These are phyloP conservation scores for Procapra przewalskii DNA, from an alignment of 2,113 vertebrate species.

Conservation along the genomic window DNA sequence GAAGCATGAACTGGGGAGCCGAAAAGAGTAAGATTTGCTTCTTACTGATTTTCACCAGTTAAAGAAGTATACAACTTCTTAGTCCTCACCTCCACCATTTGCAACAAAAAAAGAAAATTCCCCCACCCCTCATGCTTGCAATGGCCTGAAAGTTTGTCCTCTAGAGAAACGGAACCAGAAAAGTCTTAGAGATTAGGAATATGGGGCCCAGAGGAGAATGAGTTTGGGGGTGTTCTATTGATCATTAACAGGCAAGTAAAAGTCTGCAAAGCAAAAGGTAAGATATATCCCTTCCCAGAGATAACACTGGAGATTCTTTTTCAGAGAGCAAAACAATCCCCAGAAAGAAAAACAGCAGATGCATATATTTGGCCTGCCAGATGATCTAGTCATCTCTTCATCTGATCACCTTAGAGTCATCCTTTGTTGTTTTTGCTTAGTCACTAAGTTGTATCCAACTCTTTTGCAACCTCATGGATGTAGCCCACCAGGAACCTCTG, in stretches of 20 bases:
- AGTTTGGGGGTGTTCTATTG: background rate
- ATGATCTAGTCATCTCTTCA: background rate
- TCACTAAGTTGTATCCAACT: background rate
- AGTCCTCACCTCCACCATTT: background rate
- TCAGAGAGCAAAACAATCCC: background rate
- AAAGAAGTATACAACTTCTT: background rate
- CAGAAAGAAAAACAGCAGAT: background rate
- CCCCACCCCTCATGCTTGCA: background rate
- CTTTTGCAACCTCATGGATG: background rate
- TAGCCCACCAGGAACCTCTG: background rate
- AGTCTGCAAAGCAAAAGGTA: background rate
- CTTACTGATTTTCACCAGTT: background rate
- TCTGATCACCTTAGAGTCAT: background rate
- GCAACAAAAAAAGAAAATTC: background rate
- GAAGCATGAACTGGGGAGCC: background rate
- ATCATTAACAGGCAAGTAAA: background rate
- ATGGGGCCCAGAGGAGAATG: background rate
- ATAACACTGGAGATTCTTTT: background rate
- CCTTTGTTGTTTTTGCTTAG: background rate
- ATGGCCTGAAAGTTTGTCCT: background rate
- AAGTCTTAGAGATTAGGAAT: background rate
- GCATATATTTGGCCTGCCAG: background rate
- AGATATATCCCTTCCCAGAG: background rate
- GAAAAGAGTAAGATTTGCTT: background rate
- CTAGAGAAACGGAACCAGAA: background rate